A percentile compares a stretch with the other conserved stretches of the same genome.
Conservation (phyloP, 2,888 invertebrate genomes). For the Chelonus formosanus region DNA sequence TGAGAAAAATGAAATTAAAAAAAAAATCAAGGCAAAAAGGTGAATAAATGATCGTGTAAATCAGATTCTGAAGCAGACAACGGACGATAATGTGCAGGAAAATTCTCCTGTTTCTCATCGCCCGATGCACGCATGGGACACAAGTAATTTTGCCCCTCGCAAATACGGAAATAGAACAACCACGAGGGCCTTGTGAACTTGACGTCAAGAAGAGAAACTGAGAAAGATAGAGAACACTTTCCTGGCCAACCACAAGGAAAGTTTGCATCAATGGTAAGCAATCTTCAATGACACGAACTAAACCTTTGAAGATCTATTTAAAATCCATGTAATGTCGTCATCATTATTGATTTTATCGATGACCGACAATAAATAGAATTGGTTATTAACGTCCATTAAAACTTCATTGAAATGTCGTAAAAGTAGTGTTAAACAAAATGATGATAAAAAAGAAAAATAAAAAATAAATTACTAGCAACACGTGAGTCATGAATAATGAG, state of each 20-base stretch:
- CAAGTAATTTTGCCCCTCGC: slow-evolving; percentile 17
- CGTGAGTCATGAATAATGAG: no score
- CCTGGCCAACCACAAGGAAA: slow-evolving; percentile 8
- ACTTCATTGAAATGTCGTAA: no score
- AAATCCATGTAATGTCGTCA: background rate
- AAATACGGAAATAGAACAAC: slow-evolving; percentile 36
- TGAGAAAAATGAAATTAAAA: no score
- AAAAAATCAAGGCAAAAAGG: no score
- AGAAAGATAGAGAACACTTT: background rate
- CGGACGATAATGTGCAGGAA: background rate
- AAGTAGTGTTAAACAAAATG: background rate
- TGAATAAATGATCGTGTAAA: no score
- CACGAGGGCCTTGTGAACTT: slow-evolving; percentile 32
- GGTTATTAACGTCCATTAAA: no score
- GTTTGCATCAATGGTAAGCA: slow-evolving; percentile 11
- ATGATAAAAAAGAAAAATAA: background rate
- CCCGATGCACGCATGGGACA: slow-evolving; percentile 1
- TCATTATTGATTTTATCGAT: slow-evolving; percentile 2
- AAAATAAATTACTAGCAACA: background rate
- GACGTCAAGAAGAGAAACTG: slow-evolving; percentile 25
- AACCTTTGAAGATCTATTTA: background rate
- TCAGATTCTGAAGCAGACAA: background rate
- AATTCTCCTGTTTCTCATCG: background rate
- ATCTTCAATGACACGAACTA: slow-evolving; percentile 13
- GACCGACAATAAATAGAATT: no score